Percentiles rank a stretch among this genome's conserved stretches.
These are phyloP conservation scores for Liodrosophila aerea DNA, from an alignment of 2,888 invertebrate species.

Conservation along the genomic window DNA sequence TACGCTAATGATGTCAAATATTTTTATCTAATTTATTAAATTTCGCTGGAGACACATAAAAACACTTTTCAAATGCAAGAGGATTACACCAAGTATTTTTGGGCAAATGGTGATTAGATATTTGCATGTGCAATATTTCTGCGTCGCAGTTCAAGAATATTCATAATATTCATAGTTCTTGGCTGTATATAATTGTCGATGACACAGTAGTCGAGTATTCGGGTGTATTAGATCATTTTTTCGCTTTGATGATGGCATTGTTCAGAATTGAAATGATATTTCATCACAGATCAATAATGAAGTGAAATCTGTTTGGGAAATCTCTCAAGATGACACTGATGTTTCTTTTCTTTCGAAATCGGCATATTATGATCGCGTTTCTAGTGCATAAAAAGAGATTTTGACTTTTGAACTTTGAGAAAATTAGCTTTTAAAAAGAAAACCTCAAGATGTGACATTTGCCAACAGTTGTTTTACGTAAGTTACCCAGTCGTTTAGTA, in stretches of 20 bases:
- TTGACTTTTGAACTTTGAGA: too few species aligned
- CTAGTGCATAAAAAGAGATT: too few species aligned
- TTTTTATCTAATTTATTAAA: conserved; percentile 48
- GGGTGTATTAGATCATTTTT: conserved; percentile 64
- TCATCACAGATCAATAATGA: conserved; percentile 3
- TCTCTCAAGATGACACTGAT: too few species aligned
- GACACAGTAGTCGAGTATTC: conserved; percentile 50
- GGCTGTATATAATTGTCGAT: conserved; percentile 67
- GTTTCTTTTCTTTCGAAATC: too few species aligned
- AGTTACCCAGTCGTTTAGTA: too few species aligned
- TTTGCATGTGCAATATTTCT: conserved; percentile 69
- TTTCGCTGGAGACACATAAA: conserved; percentile 28
- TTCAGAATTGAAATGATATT: conserved; percentile 21
- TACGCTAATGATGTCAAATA: conserved; percentile 44
- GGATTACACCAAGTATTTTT: conserved; percentile 49
- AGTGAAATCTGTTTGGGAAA: conserved; percentile 5
- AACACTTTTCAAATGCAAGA: conserved; percentile 41
- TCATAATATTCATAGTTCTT: conserved; percentile 28
- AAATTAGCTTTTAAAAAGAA: too few species aligned
- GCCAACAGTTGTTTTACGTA: too few species aligned
- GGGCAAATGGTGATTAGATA: conserved; percentile 54
- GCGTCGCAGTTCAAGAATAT: conserved; percentile 58
- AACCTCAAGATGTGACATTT: too few species aligned
- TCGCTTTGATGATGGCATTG: conserved; percentile 52
- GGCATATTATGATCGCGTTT: too few species aligned